These are phyloP conservation scores for Meteorus cinctellus DNA, from an alignment of 2,888 invertebrate genomes.

Conservation along the genomic window DNA sequence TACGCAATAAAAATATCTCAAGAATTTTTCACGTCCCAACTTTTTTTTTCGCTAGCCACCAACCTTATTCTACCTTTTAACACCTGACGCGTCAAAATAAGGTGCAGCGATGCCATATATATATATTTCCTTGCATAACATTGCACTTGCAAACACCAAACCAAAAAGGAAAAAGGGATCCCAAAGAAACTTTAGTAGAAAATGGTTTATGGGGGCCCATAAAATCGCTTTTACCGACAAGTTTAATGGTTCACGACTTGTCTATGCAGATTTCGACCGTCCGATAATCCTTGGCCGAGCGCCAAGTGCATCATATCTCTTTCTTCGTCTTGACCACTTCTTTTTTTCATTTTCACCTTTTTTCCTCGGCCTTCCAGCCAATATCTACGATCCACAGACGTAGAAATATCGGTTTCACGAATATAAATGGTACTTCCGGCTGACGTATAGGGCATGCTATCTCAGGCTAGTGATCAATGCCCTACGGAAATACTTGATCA, in stretches of 20 bases:
- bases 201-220: constrained; percentile 54
- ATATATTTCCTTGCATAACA: constrained; percentile 21
- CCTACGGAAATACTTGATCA: constrained; percentile 26
- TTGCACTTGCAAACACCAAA: constrained; percentile 7
- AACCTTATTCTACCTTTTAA: background rate
- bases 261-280: constrained; percentile 68
- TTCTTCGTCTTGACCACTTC: background rate
- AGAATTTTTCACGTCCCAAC: too few species aligned
- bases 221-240: constrained; percentile 48
- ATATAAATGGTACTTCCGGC: constrained; percentile 35
- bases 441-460: background rate
- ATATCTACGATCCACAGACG: constrained; percentile 9
- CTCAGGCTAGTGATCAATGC: constrained; percentile 25
- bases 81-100: background rate
- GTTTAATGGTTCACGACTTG: constrained; percentile 69
- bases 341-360: background rate
- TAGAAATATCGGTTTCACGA: constrained; percentile 22
- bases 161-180: constrained; percentile 6
- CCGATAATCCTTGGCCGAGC: constrained; percentile 55
- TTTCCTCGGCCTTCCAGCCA: background rate
- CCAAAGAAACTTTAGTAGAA: constrained; percentile 44
- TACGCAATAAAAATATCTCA: too few species aligned
- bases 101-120: background rate
- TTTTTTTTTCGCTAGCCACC: background rate
- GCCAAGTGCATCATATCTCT: constrained; percentile 27